Evolutionary conservation across 2,888 invertebrate genomes (phyloP).

Genomic region (Sisyra terminalis): DNA sequence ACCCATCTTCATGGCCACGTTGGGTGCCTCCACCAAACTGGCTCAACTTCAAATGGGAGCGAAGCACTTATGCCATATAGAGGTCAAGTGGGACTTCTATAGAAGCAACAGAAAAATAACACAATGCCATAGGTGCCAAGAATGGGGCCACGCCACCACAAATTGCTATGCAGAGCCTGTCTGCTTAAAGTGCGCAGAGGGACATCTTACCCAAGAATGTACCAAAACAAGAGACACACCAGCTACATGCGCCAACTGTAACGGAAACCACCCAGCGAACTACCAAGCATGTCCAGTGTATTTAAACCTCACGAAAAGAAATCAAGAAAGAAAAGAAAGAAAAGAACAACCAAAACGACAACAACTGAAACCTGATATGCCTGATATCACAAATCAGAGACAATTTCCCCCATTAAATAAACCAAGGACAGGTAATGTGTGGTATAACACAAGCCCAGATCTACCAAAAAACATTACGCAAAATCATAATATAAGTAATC

Average conservation of each 20-base stretch:
- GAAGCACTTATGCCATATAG: not conserved
- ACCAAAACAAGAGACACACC: slow-evolving; percentile 12
- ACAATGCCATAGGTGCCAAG: slow-evolving; percentile 18
- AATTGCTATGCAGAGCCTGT: slow-evolving; percentile 14
- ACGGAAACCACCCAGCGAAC: slow-evolving; percentile 16
- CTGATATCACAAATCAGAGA: too few species aligned
- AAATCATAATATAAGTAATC: too few species aligned
- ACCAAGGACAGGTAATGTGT: too few species aligned
- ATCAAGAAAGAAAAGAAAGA: too few species aligned
- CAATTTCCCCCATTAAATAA: too few species aligned
- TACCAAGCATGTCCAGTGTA: slow-evolving; percentile 9
- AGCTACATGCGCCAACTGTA: slow-evolving; percentile 18
- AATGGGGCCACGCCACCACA: slow-evolving; percentile 17
- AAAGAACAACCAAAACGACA: too few species aligned
- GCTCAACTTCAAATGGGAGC: too few species aligned
- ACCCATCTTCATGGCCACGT: too few species aligned
- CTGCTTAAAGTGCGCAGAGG: slow-evolving; percentile 16
- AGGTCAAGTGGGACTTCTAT: slow-evolving; percentile 14
- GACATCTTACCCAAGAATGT: slow-evolving; percentile 16
- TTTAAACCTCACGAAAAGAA: not conserved
- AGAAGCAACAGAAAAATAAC: slow-evolving; percentile 13
- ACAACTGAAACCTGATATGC: too few species aligned
- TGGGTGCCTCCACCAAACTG: too few species aligned
- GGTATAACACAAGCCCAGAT: too few species aligned
- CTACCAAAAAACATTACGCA: too few species aligned